A percentile compares a stretch with the other conserved stretches of the same genome.
Evolutionary conservation across 2,797 vertebrate species (phyloP).

Genomic region (Crocidura indochinensis): DNA sequence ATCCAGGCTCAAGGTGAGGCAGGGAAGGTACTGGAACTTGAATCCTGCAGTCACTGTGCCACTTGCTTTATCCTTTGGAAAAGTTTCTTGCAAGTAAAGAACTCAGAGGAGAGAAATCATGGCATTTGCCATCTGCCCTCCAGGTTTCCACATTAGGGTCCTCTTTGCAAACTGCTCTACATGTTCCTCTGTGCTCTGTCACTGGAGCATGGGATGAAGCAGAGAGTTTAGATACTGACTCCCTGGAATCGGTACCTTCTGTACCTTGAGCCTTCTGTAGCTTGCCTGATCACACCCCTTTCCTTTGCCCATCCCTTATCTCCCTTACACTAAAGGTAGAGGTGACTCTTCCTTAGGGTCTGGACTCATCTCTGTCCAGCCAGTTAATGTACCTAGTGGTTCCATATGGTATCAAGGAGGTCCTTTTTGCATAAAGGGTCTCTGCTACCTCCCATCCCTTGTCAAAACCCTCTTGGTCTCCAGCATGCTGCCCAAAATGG

Average conservation of each 20-base stretch:
- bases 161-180: not conserved
- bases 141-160: not conserved
- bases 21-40: not conserved
- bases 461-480: not conserved
- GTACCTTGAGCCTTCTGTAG: not conserved
- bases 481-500: fast-evolving
- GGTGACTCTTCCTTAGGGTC: not conserved
- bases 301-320: not conserved
- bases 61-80: not conserved
- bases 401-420: too few species aligned
- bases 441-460: not conserved
- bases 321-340: too few species aligned
- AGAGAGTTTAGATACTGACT: not conserved
- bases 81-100: not conserved
- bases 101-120: not conserved
- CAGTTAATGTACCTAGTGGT: too few species aligned
- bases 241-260: not conserved
- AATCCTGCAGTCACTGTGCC: not conserved
- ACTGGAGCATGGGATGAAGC: not conserved
- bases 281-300: not conserved
- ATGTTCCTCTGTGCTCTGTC: not conserved
- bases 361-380: not conserved
- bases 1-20: not conserved
- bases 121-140: not conserved
- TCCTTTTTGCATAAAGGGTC: too few species aligned